Base-by-base conservation (phyloP, 2,888 invertebrate genomes). In the Caenorhabditis wallacei region DNA sequence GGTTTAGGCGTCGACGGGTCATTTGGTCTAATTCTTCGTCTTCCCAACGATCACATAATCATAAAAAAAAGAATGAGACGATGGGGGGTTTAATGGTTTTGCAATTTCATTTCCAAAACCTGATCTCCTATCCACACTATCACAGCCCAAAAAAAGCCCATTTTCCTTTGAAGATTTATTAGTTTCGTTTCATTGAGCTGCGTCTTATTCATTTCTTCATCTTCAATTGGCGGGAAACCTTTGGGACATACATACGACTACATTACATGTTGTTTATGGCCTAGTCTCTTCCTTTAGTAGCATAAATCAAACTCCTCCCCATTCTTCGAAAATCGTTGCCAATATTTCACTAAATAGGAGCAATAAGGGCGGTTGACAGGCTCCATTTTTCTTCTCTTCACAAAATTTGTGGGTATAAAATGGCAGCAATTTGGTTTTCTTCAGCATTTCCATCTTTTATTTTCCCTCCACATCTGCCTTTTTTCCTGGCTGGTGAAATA, bases 21-120 rank as follows among this genome's bases (percentile, higher is more conserved):
- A 78, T 54, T 69, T 78, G 78, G 78, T 68, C 53, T 53, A 61
- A 78, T 69, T 69, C 56, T 46, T 37, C 43, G 26, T 48, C 46
- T 68, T 75, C 40, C 48, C 48, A 66, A 26, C 48, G 63, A 61
- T 68, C 69, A 59, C 68, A 78, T 78, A 69, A 78, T 78, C 78
- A 78, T 78, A 69, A 78, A 76, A n/a, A n/a, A 76, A 78, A 53
- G 63, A 76, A 69, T 40, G 59, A 53, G 68, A 78, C 53, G 64
- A 24, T n/a, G n/a, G 59, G 43, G 59, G 61, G 59, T 78, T 78
- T 69, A 78, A 78, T 78, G 69, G 78, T 69, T 66, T 68, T 63
- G 24, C 59, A 46, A 78, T 43, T 70, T 59, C 48, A 48, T 57
- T 69, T 78, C 78, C 46, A 63, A 76, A 48, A 78, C 78, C 78